Conservation (phyloP, 1,140 invertebrate species). For the Rhopalosiphum padi region DNA sequence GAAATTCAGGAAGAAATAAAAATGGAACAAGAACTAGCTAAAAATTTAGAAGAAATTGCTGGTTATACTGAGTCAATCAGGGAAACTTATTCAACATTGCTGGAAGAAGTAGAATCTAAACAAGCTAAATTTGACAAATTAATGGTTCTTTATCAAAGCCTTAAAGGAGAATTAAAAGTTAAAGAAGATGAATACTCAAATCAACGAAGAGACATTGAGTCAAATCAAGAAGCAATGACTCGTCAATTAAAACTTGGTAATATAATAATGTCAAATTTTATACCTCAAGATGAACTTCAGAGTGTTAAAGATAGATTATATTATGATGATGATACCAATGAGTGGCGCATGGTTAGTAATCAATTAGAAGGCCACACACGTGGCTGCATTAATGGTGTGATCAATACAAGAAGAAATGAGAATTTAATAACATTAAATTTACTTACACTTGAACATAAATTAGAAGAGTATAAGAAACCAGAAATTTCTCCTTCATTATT, state of each 20-base stretch:
- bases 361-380: conserved; percentile 59
- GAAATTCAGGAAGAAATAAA: conserved; percentile 84
- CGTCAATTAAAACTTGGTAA: conserved; percentile 81
- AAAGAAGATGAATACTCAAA: conserved; percentile 82
- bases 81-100: conserved; percentile 84
- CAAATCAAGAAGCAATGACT: conserved; percentile 80
- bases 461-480: conserved; percentile 79
- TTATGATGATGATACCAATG: conserved; percentile 89
- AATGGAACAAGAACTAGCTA: conserved; percentile 82
- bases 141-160: conserved; percentile 70
- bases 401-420: conserved; percentile 67
- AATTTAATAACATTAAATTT: conserved; percentile 84
- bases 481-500: conserved; percentile 75
- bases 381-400: conserved; percentile 58
- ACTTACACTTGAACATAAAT: conserved; percentile 80
- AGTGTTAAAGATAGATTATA: conserved; percentile 79
- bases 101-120: conserved; percentile 92
- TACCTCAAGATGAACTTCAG: conserved; percentile 87
- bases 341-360: conserved; percentile 73
- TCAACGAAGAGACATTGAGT: conserved; percentile 81
- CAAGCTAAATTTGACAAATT: conserved; percentile 86
- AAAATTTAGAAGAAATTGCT: conserved; percentile 86
- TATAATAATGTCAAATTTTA: conserved; percentile 96
- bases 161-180: conserved; percentile 78
- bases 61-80: conserved; percentile 85